Evolutionary conservation across 2,797 vertebrate species (phyloP).

Genomic region (Poecilia picta): DNA sequence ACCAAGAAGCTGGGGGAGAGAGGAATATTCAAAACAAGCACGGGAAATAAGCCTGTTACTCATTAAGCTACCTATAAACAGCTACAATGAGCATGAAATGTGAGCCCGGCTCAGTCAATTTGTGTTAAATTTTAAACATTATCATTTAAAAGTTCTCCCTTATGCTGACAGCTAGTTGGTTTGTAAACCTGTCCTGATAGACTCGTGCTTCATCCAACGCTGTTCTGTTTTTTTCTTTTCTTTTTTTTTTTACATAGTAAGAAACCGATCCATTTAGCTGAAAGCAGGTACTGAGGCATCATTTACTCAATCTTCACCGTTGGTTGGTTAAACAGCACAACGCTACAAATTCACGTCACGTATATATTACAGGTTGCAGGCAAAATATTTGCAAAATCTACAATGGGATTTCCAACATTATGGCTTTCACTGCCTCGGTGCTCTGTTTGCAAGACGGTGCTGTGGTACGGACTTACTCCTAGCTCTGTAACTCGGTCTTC

Average conservation of each 20-base stretch:
- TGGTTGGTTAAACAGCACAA: neutral
- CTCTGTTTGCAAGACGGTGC: neutral
- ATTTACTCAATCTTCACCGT: neutral
- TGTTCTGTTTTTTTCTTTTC: neutral
- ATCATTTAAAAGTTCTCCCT: neutral
- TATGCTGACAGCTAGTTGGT: neutral
- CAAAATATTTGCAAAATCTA: neutral
- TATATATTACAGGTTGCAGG: neutral
- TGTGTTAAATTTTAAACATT: neutral
- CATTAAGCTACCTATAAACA: neutral
- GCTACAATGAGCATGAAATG: neutral
- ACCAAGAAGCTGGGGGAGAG: neutral
- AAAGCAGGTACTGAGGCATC: neutral
- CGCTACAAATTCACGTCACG: too few relatives aligned
- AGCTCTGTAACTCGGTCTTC: neutral
- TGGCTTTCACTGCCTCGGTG: neutral
- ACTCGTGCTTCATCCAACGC: neutral
- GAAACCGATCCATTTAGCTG: neutral
- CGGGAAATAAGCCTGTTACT: neutral
- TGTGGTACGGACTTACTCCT: neutral
- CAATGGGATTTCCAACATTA: neutral
- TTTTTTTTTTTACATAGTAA: neutral
- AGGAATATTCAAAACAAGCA: neutral
- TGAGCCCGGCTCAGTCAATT: neutral
- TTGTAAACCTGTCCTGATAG: neutral